Conservation (phyloP, 2,113 vertebrate genomes). For the Bujurquina vittata region DNA sequence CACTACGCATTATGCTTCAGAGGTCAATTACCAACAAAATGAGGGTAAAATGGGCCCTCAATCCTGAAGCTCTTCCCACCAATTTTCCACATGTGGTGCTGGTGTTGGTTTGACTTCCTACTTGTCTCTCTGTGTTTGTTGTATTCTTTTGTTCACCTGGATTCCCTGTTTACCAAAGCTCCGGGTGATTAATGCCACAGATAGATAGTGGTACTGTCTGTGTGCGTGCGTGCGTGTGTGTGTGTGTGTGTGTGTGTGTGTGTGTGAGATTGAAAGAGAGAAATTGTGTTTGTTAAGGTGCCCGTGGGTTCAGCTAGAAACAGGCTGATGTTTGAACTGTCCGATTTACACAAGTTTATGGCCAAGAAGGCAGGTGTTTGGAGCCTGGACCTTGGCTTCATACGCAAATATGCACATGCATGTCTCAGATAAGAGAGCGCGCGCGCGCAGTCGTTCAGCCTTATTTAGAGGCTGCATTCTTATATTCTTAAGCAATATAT, state of each 20-base stretch:
- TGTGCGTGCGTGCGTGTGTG: background rate
- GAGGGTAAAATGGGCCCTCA: constrained; percentile 80
- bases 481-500: constrained; percentile 6
- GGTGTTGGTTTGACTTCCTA: constrained; percentile 89
- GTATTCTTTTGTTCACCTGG: constrained; percentile 76
- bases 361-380: constrained; percentile 86
- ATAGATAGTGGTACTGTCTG: constrained; percentile 66
- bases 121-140: constrained; percentile 75
- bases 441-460: constrained; percentile 23
- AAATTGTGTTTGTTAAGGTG: constrained; percentile 78
- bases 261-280: background rate
- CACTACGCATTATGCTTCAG: constrained; percentile 92
- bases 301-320: constrained; percentile 76
- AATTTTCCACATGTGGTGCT: constrained; percentile 87
- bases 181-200: constrained; percentile 90
- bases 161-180: constrained; percentile 89
- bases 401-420: constrained; percentile 64
- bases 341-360: constrained; percentile 84
- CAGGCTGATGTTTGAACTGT: constrained; percentile 88
- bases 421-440: constrained; percentile 57
- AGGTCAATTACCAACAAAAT: constrained; percentile 96
- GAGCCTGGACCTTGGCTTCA: constrained; percentile 79
- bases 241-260: background rate
- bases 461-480: constrained; percentile 37
- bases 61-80: constrained; percentile 74